Conservation (phyloP, 2,113 vertebrate genomes). For the Etheostoma spectabile region DNA sequence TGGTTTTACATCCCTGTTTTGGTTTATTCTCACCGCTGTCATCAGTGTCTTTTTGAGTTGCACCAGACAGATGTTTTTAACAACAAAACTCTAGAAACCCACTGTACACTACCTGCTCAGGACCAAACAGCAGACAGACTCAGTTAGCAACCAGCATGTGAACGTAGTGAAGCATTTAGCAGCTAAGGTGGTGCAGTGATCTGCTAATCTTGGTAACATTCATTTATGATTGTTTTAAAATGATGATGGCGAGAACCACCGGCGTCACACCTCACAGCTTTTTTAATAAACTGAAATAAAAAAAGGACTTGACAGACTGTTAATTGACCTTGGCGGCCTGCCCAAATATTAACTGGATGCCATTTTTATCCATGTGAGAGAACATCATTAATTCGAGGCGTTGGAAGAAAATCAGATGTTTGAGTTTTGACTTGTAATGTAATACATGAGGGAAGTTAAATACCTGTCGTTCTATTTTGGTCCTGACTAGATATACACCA, state of each 20-base stretch:
- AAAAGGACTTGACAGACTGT: conserved; percentile 8
- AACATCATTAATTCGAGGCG: not conserved
- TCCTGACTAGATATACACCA: not conserved
- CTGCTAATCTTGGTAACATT: not conserved
- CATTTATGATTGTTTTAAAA: conserved; percentile 32
- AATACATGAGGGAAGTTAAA: not conserved
- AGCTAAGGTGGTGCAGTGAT: not conserved
- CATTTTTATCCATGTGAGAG: conserved; percentile 3
- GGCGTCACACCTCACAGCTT: not conserved
- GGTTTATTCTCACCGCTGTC: not conserved
- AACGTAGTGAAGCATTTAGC: not conserved
- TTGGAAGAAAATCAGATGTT: not conserved
- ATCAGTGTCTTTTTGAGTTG: not conserved
- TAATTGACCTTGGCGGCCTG: conserved; percentile 15
- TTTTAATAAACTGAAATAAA: conserved; percentile 29
- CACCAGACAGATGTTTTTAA: not conserved
- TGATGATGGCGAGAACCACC: not conserved
- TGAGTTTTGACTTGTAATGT: not conserved
- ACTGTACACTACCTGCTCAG: not conserved
- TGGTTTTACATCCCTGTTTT: not conserved
- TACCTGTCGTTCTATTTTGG: not conserved
- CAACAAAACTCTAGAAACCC: not conserved
- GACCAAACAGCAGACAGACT: not conserved
- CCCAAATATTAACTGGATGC: conserved; percentile 31
- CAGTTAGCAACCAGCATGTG: too few species aligned